These are phyloP conservation scores for Dryococelus australis DNA, from an alignment of 2,888 invertebrate species.

Conservation along the genomic window DNA sequence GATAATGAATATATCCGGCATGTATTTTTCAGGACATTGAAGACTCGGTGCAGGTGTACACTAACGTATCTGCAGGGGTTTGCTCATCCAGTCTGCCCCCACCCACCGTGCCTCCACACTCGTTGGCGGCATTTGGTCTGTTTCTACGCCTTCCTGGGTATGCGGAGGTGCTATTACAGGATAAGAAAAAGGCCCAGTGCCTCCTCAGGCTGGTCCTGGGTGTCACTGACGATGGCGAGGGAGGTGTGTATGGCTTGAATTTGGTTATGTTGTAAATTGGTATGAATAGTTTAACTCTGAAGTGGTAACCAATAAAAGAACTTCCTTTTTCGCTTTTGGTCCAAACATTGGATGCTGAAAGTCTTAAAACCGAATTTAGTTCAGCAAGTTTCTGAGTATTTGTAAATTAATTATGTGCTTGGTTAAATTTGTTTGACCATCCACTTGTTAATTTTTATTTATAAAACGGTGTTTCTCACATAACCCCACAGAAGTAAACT, in stretches of 20 bases:
- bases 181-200: slow-evolving; percentile 85
- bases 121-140: slow-evolving; percentile 87
- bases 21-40: slow-evolving; percentile 60
- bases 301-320: background rate
- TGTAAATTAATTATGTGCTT: no score
- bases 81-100: slow-evolving; percentile 53
- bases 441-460: no score
- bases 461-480: no score
- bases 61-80: slow-evolving; percentile 37
- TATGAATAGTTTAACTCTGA: background rate
- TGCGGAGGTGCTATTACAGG: slow-evolving; percentile 85
- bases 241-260: slow-evolving; percentile 65
- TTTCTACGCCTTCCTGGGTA: slow-evolving; percentile 90
- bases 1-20: no score
- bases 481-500: no score
- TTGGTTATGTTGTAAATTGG: slow-evolving; percentile 19
- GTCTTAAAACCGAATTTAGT: no score
- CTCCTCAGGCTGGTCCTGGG: slow-evolving; percentile 86
- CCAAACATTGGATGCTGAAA: background rate
- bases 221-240: slow-evolving; percentile 91
- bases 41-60: slow-evolving; percentile 44
- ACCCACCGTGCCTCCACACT: slow-evolving; percentile 81
- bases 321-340: background rate
- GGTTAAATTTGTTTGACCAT: no score
- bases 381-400: no score